Evolutionary conservation across 2,888 invertebrate species (phyloP).

Genomic region (Phaonia tiefii): DNA sequence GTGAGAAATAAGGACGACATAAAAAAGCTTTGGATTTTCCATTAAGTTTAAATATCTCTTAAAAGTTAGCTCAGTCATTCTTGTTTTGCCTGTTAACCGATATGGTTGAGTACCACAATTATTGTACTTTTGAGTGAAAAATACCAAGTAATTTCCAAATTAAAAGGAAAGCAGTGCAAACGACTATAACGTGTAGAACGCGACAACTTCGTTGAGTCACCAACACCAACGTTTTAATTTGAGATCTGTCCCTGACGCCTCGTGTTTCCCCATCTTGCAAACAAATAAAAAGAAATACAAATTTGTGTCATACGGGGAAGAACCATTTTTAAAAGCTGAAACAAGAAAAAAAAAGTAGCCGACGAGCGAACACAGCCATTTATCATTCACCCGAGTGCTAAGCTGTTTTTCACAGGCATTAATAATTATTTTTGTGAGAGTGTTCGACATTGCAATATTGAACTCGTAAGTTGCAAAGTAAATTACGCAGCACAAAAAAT

Average conservation of each 20-base stretch:
- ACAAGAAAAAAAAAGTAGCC: slow-evolving; percentile 40
- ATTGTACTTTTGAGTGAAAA: background rate
- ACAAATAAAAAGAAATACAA: too few species aligned
- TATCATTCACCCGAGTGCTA: background rate
- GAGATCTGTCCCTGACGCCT: slow-evolving; percentile 24
- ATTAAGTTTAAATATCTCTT: background rate
- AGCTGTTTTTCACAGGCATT: background rate
- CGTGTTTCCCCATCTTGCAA: background rate
- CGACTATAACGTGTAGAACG: background rate
- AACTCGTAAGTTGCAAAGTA: slow-evolving; percentile 41
- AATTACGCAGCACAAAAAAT: slow-evolving; percentile 51
- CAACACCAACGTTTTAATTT: slow-evolving; percentile 17
- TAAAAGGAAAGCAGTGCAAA: background rate
- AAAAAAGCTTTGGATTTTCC: background rate
- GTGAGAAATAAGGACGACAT: background rate
- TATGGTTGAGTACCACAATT: background rate
- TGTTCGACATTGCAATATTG: slow-evolving; percentile 46
- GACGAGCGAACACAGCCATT: slow-evolving; percentile 5
- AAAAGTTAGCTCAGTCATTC: slow-evolving; percentile 2
- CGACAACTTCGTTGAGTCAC: slow-evolving; percentile 25
- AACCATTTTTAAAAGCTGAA: slow-evolving; percentile 50
- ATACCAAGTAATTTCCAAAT: background rate
- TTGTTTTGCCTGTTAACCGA: background rate
- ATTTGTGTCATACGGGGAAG: slow-evolving; percentile 53
- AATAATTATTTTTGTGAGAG: slow-evolving; percentile 3